Conservation (phyloP, 2,113 vertebrate species). For the Aegypius monachus region DNA sequence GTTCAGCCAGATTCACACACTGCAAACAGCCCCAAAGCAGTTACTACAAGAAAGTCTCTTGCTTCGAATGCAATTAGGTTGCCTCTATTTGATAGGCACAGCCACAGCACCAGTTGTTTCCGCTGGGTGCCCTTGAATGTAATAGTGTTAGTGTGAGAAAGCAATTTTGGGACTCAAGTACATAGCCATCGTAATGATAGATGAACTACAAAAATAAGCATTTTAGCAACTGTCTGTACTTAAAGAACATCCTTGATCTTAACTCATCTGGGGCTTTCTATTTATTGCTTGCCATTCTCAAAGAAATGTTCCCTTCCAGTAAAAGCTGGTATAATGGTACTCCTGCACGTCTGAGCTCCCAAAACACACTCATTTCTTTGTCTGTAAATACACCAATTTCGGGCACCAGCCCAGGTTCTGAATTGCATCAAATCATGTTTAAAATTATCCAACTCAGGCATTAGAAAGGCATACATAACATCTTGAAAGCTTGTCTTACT, state of each 20-base stretch:
- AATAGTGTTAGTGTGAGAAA: background rate
- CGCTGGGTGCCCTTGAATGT: background rate
- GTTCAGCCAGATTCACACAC: background rate
- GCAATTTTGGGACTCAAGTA: background rate
- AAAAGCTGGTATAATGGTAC: background rate
- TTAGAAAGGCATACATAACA: background rate
- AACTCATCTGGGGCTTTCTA: background rate
- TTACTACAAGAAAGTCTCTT: background rate
- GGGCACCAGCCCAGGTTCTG: background rate
- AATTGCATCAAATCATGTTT: background rate
- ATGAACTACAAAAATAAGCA: background rate
- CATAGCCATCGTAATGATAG: background rate
- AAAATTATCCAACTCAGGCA: background rate
- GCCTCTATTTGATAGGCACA: background rate
- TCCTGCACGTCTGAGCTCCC: background rate
- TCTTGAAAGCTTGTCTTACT: background rate
- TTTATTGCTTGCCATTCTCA: background rate
- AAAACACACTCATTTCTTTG: background rate
- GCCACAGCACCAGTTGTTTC: background rate
- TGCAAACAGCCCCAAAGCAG: background rate
- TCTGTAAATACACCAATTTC: background rate
- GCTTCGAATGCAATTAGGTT: background rate
- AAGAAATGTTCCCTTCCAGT: background rate
- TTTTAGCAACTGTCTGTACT: background rate
- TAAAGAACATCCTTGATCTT: background rate